Evolutionary conservation across 2,888 invertebrate genomes (phyloP), one percentile per base, ranked within the genome.

Genomic region (Phyllotreta cruciferae): DNA sequence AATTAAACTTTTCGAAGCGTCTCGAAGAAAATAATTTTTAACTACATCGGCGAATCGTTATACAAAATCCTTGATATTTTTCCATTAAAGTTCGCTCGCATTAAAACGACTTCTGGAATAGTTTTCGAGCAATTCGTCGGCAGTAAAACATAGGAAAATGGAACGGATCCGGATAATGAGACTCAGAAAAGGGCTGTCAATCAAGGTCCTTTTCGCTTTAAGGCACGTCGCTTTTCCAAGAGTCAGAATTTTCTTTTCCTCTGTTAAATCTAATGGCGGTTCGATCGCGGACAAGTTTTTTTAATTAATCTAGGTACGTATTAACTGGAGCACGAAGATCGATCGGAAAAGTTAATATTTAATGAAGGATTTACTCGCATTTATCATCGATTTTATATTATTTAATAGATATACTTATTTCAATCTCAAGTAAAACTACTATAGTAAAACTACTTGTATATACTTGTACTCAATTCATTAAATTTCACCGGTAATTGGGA

Each of bases 101-200:
- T 53, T 45, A 24, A 45, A 57, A 62, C 52, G 50, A 62, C 62
- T 62, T 57, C 49, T 34, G 14, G 53, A 53, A 62, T 62, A 57
- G 62, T 57, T 57, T 58, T 55, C 53, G 8, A 34, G 57, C 39
- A 62, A 52, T 62, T 42, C 47, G 36, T 56, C 11, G 39, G 62
- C 54, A 61, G 47, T 62, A 44, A 38, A 62, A 57, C 45, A 57
- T 13, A 36, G 52, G 53, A 35, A 62, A 62, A 62, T 53, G 41
- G 53, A 57, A 62, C 52, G 62, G 52, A 53, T 62, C 44, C 11
- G 38, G 56, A 57, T 62, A 62, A 62, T 62, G 62, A 62, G 57
- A 53, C 14, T 62, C 41, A 38, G 47, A 57, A 52, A 62, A 62
- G 56, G 38, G 11, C 62, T 57, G 62, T 62, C 62, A 62, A 62